Conservation (phyloP, 1,140 invertebrate species). For the Liolophura sinensis region DNA sequence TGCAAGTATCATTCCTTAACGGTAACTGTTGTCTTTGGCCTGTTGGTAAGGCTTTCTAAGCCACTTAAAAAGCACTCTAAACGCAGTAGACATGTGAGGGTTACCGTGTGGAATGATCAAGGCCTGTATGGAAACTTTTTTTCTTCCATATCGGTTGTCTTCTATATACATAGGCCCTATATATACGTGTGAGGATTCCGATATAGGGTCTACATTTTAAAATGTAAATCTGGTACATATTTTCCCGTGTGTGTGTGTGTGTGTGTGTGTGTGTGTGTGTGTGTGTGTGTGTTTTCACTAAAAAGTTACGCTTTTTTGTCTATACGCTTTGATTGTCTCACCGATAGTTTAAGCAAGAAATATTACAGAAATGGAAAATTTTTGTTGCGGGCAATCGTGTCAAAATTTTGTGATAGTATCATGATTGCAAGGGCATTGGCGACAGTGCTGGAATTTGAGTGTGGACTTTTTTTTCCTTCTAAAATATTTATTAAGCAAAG, state of each 20-base stretch:
- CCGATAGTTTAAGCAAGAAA: no score
- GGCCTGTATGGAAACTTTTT: not conserved
- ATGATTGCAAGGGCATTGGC: no score
- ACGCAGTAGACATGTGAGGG: not conserved
- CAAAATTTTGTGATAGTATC: no score
- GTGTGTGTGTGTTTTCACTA: slow-evolving; percentile 13
- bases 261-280: slow-evolving; percentile 14
- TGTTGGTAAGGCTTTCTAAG: not conserved
- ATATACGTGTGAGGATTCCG: not conserved
- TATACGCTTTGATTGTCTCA: no score
- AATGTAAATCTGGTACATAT: not conserved
- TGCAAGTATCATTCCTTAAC: not conserved
- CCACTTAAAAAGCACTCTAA: not conserved
- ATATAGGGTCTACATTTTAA: not conserved
- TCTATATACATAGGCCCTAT: not conserved
- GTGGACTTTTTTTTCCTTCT: no score
- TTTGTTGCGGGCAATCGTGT: no score
- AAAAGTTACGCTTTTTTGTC: no score
- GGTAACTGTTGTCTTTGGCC: not conserved
- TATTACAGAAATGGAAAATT: no score
- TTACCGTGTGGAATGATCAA: not conserved
- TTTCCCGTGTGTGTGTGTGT: slow-evolving; percentile 6
- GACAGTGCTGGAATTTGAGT: no score
- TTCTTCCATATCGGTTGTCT: not conserved
- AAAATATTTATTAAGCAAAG: no score